Evolutionary conservation across 2,888 invertebrate genomes (phyloP).

Genomic region (Cosmorhoe ocellata): DNA sequence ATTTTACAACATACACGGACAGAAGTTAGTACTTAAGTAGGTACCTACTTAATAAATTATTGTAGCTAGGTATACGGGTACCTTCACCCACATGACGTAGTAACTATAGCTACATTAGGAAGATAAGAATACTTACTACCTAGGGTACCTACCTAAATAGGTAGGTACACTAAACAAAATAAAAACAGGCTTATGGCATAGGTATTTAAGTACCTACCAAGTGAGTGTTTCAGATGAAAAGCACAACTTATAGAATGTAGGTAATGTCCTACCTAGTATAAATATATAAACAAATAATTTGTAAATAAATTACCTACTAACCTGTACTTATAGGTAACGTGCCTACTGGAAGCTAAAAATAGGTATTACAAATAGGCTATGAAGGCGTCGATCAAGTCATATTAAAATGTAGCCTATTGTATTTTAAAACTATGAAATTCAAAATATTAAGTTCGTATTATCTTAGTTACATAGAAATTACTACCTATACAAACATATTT

Average conservation of each 20-base stretch:
- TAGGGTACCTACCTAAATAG: neutral
- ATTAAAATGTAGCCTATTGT: neutral
- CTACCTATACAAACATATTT: constrained; percentile 13
- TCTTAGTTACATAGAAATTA: constrained; percentile 18
- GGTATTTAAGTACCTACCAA: no score
- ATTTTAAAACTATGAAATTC: constrained; percentile 3
- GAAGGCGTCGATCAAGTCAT: neutral
- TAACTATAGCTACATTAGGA: no score
- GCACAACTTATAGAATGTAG: constrained; percentile 3
- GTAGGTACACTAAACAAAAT: neutral
- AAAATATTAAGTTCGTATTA: no score
- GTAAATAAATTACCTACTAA: constrained; percentile 1
- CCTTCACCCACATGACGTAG: no score
- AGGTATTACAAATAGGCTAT: neutral
- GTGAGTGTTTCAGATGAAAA: constrained; percentile 6
- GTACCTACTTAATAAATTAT: no score
- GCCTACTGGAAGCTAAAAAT: constrained; percentile 1
- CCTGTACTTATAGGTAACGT: neutral
- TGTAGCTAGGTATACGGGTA: no score
- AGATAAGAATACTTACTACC: no score
- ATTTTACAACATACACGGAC: no score
- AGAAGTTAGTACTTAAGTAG: neutral
- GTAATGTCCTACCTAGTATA: neutral
- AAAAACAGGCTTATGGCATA: no score
- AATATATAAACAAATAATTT: constrained; percentile 1